Base-by-base conservation (phyloP, 2,888 invertebrate genomes). In the Neocrepidodera transversa region DNA sequence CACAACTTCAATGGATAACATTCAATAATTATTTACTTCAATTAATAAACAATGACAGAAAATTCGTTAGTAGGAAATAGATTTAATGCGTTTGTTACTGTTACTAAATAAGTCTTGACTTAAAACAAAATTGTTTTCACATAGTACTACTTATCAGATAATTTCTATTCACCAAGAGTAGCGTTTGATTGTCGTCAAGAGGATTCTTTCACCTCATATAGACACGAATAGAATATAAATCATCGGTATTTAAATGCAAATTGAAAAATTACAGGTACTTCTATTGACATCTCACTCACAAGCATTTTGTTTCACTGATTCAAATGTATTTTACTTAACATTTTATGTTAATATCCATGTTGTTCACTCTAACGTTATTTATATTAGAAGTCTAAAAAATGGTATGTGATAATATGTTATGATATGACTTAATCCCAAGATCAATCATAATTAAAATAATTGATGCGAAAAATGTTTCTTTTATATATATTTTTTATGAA, bases 161-260 rank as follows among this genome's bases (percentile, higher is more conserved):
- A 60, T 60, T 60, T 52, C 60, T 62, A 53, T 63, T 63, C 64
- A 58, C 54, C 16, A 61, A 59, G 58, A 63, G 64, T 64, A 60
- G 42, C 56, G 52, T 52, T 60, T 60, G 64, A 64, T 63, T 63
- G 66, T 58, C 63, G 64, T 62, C 66, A 66, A 60, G 63, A 62
- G 61, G 61, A 66, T 64, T 66, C 66, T 66, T 66, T 50, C 47
- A 66, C 63, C 60, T 62, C 60, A 63, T 54, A 53, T 38, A 61
- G 58, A 61, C 61, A 58, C 56, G 28, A 32, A 51, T 43, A 47
- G 60, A 60, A 60, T 60, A 60, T 56, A 60, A 60, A 60, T 60
- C 51, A 56, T 60, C 56, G 48, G 52, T 56, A 60, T 60, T 60
- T 60, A 60, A 60, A 60, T 60, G 56, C 51, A 55, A 58, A 62